phyloP scores from a whole-genome alignment of 2,113 vertebrate species.

The Sturnus vulgaris region DNA sequence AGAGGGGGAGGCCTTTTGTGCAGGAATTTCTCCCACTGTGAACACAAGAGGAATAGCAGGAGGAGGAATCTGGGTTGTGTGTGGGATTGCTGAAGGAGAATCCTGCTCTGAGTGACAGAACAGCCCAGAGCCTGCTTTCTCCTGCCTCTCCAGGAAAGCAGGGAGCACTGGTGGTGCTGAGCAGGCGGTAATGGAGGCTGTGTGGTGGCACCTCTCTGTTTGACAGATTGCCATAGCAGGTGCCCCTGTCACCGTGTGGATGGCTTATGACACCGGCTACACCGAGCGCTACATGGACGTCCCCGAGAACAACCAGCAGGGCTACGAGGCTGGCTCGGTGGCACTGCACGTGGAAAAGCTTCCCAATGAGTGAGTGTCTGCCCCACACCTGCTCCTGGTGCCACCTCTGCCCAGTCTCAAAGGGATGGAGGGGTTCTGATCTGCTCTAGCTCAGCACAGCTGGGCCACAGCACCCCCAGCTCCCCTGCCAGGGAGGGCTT shows the following conservation, averaged over 20 bases:
- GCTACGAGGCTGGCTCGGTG: slow-evolving; percentile 94
- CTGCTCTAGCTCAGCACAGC: accelerated
- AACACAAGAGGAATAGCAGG: background rate
- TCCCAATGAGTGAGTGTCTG: slow-evolving; percentile 88
- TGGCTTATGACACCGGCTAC: slow-evolving; percentile 96
- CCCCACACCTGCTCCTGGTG: background rate
- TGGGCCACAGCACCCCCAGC: background rate
- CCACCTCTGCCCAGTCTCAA: background rate
- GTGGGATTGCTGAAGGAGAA: background rate
- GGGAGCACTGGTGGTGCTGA: background rate
- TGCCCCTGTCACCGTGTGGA: slow-evolving; percentile 96
- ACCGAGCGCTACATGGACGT: slow-evolving; percentile 97
- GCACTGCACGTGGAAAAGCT: slow-evolving; percentile 95
- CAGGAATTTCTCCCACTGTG: background rate
- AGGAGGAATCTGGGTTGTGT: background rate
- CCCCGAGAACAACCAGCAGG: slow-evolving; percentile 94
- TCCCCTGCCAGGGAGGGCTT: background rate
- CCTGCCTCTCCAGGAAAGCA: background rate
- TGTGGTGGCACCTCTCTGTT: slow-evolving; percentile 8
- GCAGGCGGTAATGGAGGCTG: background rate
- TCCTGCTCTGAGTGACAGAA: background rate
- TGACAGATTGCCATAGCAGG: slow-evolving; percentile 91
- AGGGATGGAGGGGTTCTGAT: background rate
- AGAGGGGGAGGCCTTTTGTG: background rate
- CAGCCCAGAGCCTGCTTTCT: background rate